phyloP scores from a whole-genome alignment of 2,888 invertebrate genomes.

The Phania funesta region DNA sequence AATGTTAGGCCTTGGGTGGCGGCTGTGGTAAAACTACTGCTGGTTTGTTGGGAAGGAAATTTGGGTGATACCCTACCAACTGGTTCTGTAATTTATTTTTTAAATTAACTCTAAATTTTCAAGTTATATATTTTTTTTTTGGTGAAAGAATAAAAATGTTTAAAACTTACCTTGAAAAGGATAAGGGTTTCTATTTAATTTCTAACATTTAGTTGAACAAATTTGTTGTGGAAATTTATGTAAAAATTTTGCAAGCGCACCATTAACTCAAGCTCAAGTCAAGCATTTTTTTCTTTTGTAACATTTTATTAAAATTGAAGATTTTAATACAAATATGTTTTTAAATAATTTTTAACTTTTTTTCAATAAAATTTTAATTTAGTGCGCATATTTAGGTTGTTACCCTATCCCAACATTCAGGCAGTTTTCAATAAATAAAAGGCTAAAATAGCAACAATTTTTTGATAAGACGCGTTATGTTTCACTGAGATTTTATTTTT shows the following conservation, averaged over 20 bases:
- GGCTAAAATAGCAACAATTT: conserved; percentile 76
- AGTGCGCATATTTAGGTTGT: conserved; percentile 87
- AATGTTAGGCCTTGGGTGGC: conserved; percentile 83
- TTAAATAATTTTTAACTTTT: conserved; percentile 49
- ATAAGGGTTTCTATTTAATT: conserved; percentile 51
- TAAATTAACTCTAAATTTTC: background rate
- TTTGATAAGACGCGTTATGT: conserved; percentile 69
- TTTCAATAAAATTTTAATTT: conserved; percentile 64
- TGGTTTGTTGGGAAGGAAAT: conserved; percentile 83
- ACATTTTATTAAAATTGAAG: conserved; percentile 52
- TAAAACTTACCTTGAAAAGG: conserved; percentile 74
- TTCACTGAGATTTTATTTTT: conserved; percentile 39
- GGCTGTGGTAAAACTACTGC: conserved; percentile 84
- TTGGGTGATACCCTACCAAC: conserved; percentile 88
- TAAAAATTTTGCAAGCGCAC: conserved; percentile 60
- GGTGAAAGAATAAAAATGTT: conserved; percentile 45
- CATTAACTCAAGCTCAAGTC: conserved; percentile 76
- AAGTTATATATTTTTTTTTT: background rate
- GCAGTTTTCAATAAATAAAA: conserved; percentile 83
- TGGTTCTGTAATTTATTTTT: conserved; percentile 82
- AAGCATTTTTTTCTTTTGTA: conserved; percentile 70
- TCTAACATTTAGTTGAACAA: conserved; percentile 1
- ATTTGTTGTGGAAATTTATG: background rate
- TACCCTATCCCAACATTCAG: conserved; percentile 99
- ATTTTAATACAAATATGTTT: conserved; percentile 49